Conservation (phyloP, 2,888 invertebrate genomes). For the Amphimallon solstitiale region DNA sequence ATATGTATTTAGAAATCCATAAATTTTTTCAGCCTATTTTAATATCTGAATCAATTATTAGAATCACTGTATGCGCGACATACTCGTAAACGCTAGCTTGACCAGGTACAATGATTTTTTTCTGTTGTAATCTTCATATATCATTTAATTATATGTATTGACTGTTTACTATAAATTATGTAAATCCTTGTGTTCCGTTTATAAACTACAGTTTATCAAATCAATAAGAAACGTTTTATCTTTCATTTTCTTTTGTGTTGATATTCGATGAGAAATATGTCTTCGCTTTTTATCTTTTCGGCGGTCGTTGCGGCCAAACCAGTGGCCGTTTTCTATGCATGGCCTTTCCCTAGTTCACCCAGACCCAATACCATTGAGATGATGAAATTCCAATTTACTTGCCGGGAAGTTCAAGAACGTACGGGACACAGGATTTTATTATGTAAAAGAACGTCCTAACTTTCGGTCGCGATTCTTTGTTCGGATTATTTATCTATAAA, state of each 20-base stretch:
- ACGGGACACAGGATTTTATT: constrained; percentile 31
- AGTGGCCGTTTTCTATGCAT: constrained; percentile 50
- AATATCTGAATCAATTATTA: too few relatives aligned
- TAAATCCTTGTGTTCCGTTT: too few relatives aligned
- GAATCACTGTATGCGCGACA: too few relatives aligned
- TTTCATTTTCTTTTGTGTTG: constrained; percentile 10
- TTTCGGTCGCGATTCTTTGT: constrained; percentile 31
- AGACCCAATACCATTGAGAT: constrained; percentile 47
- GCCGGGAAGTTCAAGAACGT: constrained; percentile 33
- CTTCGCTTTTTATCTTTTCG: constrained; percentile 4
- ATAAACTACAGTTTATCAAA: too few relatives aligned
- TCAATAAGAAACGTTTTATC: not conserved
- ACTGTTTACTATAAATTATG: too few relatives aligned
- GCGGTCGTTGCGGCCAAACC: constrained; percentile 1
- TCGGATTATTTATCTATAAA: constrained; percentile 32
- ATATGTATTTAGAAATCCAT: too few relatives aligned
- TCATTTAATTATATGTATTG: too few relatives aligned
- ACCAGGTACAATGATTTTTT: too few relatives aligned
- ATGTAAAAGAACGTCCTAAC: constrained; percentile 35
- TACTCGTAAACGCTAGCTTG: too few relatives aligned
- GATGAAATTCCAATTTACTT: constrained; percentile 52
- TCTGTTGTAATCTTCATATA: too few relatives aligned
- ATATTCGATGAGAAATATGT: constrained; percentile 18
- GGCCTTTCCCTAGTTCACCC: constrained; percentile 43
- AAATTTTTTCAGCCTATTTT: too few relatives aligned